phyloP scores from a whole-genome alignment of 2,888 invertebrate species.

The Steinernema carpocapsae region DNA sequence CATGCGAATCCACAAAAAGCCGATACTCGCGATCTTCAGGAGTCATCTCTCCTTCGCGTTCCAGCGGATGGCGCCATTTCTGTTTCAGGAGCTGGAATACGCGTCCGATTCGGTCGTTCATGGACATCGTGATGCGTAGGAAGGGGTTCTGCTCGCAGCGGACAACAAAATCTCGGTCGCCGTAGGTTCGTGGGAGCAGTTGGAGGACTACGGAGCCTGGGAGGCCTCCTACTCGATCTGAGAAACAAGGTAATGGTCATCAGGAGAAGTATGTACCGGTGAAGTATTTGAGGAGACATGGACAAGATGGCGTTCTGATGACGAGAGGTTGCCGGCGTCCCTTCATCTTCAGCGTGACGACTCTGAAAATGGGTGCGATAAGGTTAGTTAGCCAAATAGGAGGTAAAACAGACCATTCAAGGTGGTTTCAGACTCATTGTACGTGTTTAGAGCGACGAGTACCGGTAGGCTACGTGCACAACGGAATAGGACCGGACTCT shows the following conservation, averaged over 20 bases:
- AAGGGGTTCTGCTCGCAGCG: constrained; percentile 54
- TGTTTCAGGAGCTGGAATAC: constrained; percentile 50
- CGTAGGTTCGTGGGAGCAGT: constrained; percentile 50
- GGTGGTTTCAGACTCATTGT: too few relatives aligned
- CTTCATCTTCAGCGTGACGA: constrained; percentile 24
- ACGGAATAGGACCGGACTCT: too few relatives aligned
- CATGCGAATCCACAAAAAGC: constrained; percentile 41
- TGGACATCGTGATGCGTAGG: constrained; percentile 48
- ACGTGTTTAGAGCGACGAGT: too few relatives aligned
- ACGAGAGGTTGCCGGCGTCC: constrained; percentile 42
- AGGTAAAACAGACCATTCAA: too few relatives aligned
- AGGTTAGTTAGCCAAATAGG: too few relatives aligned
- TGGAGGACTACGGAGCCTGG: constrained; percentile 47
- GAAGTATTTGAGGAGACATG: constrained; percentile 55
- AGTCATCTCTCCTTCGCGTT: constrained; percentile 21
- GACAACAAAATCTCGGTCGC: constrained; percentile 48
- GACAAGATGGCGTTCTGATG: constrained; percentile 57
- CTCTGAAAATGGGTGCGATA: not conserved
- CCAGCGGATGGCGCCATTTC: constrained; percentile 48
- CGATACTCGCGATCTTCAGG: constrained; percentile 31
- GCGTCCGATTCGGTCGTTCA: constrained; percentile 55
- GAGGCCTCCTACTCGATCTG: constrained; percentile 49
- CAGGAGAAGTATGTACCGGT: not conserved
- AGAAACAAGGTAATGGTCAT: too few relatives aligned
- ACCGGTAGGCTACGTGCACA: too few relatives aligned